Evolutionary conservation across 37 sponge, comb jelly and placozoan species (phyloP).

Genomic region (Cliona cf. orientalis): DNA sequence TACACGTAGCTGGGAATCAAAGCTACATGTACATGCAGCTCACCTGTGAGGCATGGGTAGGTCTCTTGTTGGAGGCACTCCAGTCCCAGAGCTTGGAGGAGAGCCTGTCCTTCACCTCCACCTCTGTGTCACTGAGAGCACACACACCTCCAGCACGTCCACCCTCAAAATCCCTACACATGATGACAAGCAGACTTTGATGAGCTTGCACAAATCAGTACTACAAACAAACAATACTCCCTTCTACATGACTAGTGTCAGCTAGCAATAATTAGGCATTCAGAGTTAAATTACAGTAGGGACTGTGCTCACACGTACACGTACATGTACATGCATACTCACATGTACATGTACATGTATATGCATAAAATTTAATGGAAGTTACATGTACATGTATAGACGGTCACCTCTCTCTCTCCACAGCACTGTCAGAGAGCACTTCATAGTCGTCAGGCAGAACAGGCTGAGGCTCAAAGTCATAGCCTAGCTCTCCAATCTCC

Average conservation of each 20-base stretch:
- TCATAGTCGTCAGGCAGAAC: constrained; percentile 8
- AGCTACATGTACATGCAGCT: neutral
- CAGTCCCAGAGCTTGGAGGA: constrained; percentile 17
- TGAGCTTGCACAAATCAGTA: too few species aligned
- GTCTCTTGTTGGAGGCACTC: neutral
- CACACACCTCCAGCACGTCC: too few species aligned
- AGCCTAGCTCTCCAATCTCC: neutral
- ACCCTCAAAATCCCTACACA: too few species aligned
- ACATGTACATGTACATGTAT: too few species aligned
- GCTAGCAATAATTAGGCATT: too few species aligned
- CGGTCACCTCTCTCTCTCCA: constrained; percentile 23
- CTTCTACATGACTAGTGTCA: too few species aligned
- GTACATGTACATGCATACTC: too few species aligned
- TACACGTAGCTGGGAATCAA: neutral
- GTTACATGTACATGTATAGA: neutral
- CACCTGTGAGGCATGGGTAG: neutral
- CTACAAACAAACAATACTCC: too few species aligned
- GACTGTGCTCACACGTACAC: too few species aligned
- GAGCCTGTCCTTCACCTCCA: constrained; percentile 36
- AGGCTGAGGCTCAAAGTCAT: constrained; percentile 11
- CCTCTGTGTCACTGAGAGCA: constrained; percentile 56
- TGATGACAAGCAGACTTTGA: too few species aligned
- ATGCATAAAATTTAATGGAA: too few species aligned
- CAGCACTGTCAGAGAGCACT: constrained; percentile 32
- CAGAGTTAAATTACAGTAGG: too few species aligned